Conservation (phyloP, 2,888 invertebrate species). For the Diarsia dahlii region DNA sequence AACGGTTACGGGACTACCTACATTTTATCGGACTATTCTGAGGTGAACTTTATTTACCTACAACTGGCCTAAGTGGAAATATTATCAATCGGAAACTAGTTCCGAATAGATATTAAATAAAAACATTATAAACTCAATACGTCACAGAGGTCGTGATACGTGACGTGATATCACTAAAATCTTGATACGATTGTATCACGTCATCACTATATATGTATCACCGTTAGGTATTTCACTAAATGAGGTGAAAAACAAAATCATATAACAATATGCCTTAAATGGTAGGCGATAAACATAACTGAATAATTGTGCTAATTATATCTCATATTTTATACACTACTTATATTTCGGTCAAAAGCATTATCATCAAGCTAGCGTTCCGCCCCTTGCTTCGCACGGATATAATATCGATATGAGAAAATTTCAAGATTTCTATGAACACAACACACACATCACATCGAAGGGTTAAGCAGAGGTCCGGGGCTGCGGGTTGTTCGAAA, state of each 20-base stretch:
- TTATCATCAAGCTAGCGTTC: background rate
- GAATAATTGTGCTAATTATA: slow-evolving; percentile 15
- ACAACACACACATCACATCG: too few relatives aligned
- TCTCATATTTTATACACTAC: slow-evolving; percentile 17
- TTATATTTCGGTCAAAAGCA: background rate
- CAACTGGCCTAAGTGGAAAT: background rate
- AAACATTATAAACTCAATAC: slow-evolving; percentile 9
- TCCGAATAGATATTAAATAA: background rate
- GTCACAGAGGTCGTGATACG: background rate
- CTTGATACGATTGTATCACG: background rate
- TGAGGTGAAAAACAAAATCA: slow-evolving; percentile 15
- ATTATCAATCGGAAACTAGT: background rate
- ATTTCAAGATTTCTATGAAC: too few relatives aligned
- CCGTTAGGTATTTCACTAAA: background rate
- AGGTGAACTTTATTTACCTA: too few relatives aligned
- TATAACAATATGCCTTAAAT: slow-evolving; percentile 10
- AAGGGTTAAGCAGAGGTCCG: too few relatives aligned
- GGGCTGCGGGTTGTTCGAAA: too few relatives aligned
- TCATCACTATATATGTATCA: background rate
- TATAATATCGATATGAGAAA: background rate
- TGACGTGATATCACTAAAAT: background rate
- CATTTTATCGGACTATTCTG: too few relatives aligned
- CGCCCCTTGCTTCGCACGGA: background rate
- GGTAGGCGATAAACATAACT: background rate
- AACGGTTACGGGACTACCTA: too few relatives aligned